Conservation (phyloP, 2,888 invertebrate genomes). For the Muschampia plurimacula region DNA sequence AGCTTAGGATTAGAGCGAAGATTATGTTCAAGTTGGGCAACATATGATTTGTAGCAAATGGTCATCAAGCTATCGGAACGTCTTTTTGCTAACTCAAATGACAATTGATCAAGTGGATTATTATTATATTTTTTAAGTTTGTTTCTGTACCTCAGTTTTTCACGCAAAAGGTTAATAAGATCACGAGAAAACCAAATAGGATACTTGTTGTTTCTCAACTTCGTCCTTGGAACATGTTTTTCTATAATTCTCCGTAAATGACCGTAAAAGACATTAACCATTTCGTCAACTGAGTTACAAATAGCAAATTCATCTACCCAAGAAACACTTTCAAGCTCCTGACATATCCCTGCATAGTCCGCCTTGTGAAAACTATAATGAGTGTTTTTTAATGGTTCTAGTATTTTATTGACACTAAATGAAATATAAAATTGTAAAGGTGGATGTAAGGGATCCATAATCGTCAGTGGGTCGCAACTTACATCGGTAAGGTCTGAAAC, state of each 20-base stretch:
- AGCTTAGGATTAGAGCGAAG: background rate
- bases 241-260: background rate
- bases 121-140: constrained; percentile 5
- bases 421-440: constrained; percentile 10
- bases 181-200: constrained; percentile 6
- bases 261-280: constrained; percentile 1
- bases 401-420: background rate
- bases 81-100: constrained; percentile 1
- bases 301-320: background rate
- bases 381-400: background rate
- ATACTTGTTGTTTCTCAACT: background rate
- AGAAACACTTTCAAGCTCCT: background rate
- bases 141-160: constrained; percentile 12
- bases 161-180: constrained; percentile 1
- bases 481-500: background rate
- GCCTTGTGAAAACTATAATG: constrained; percentile 9
- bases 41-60: background rate
- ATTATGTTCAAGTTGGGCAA: background rate
- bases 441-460: constrained; percentile 12
- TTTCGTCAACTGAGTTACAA: constrained; percentile 4
- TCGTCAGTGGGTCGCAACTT: background rate
- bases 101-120: background rate
- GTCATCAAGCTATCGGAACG: background rate
- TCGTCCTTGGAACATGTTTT: constrained; percentile 3
- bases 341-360: background rate